phyloP scores from a whole-genome alignment of 2,888 invertebrate species.

The Drosophila acutilabella region DNA sequence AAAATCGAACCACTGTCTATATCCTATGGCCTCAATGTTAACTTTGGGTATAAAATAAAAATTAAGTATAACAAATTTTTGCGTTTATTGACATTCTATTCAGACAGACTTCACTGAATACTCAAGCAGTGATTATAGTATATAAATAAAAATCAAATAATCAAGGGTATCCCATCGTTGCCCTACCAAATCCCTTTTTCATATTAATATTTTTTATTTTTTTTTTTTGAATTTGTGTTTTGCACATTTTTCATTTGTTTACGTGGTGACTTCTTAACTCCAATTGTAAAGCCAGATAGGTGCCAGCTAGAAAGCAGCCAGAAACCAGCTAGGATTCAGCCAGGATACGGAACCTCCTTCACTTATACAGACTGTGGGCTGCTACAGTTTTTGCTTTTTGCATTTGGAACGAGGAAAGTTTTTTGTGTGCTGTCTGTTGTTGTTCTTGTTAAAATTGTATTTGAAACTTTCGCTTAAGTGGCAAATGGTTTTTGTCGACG shows the following conservation, averaged over 20 bases:
- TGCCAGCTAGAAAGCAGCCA: neutral
- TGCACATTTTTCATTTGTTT: constrained; percentile 40
- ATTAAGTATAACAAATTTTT: too few species aligned
- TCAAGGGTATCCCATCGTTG: too few species aligned
- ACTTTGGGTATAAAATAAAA: too few species aligned
- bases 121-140: too few species aligned
- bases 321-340: neutral
- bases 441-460: constrained; percentile 62
- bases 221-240: constrained; percentile 23
- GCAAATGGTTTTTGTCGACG: constrained; percentile 54
- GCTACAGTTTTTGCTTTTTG: constrained; percentile 22
- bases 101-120: too few species aligned
- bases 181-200: too few species aligned
- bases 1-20: too few species aligned
- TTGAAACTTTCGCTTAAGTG: constrained; percentile 69
- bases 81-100: too few species aligned
- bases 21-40: too few species aligned
- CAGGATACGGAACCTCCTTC: neutral
- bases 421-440: constrained; percentile 24
- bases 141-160: too few species aligned
- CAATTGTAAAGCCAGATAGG: neutral
- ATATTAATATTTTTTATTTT: too few species aligned
- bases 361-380: neutral
- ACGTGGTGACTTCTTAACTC: constrained; percentile 20
- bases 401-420: constrained; percentile 54